phyloP scores from a whole-genome alignment of 2,888 invertebrate species.

The Flabesymbios commensalis region DNA sequence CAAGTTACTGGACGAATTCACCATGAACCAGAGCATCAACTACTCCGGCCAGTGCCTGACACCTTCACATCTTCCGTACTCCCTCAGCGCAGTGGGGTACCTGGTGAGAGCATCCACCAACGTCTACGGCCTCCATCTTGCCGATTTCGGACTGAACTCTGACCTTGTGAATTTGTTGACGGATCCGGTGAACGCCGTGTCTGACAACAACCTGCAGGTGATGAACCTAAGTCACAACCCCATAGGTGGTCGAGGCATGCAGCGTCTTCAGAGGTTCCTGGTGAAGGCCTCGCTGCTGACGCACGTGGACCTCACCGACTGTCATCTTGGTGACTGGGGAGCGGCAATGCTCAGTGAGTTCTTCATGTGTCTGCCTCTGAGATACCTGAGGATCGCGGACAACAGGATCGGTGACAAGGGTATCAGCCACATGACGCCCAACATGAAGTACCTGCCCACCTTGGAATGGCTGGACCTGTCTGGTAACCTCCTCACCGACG shows the following conservation, averaged over 20 bases:
- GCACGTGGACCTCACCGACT: conserved; percentile 29
- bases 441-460: conserved; percentile 26
- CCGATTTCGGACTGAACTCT: conserved; percentile 21
- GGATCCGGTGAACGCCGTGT: conserved; percentile 31
- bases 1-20: conserved; percentile 25
- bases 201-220: conserved; percentile 34
- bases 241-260: conserved; percentile 23
- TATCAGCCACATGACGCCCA: conserved; percentile 9
- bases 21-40: conserved; percentile 28
- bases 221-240: conserved; percentile 31
- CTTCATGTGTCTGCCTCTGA: conserved; percentile 30
- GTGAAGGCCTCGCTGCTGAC: conserved; percentile 33
- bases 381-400: conserved; percentile 23
- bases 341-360: conserved; percentile 21
- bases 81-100: conserved; percentile 27
- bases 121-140: conserved; percentile 29
- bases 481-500: conserved; percentile 28
- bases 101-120: conserved; percentile 21
- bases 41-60: conserved; percentile 19
- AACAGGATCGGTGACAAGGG: conserved; percentile 29
- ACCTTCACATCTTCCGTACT: conserved; percentile 17
- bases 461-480: conserved; percentile 31
- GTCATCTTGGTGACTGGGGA: conserved; percentile 23
- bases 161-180: conserved; percentile 22
- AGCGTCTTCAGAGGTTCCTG: conserved; percentile 25